Conservation (phyloP, 2,888 invertebrate genomes). For the Drosophila pseudotakahashii region DNA sequence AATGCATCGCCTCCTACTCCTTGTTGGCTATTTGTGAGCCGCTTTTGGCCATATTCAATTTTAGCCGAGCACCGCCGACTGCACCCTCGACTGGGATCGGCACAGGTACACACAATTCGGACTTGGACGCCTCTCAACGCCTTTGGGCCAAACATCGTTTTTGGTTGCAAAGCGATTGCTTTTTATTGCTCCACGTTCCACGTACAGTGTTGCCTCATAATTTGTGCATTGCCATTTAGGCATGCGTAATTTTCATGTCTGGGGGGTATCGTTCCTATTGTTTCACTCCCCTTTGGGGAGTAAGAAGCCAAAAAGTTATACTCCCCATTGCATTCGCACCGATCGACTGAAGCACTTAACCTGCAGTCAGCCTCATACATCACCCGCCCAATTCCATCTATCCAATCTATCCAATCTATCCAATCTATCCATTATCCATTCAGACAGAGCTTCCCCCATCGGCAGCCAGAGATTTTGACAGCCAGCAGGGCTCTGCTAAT, state of each 20-base stretch:
- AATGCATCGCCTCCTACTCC: conserved; percentile 19
- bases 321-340: conserved; percentile 6
- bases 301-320: neutral
- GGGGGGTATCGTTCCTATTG: conserved; percentile 25
- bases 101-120: conserved; percentile 49
- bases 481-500: conserved; percentile 50
- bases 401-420: conserved; percentile 42
- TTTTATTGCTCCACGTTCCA: conserved; percentile 60
- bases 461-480: conserved; percentile 58
- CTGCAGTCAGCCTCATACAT: conserved; percentile 35
- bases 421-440: conserved; percentile 38
- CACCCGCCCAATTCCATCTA: conserved; percentile 33
- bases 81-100: conserved; percentile 24
- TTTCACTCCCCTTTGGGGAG: neutral
- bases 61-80: conserved; percentile 29
- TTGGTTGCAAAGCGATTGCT: conserved; percentile 72
- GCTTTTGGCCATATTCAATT: conserved; percentile 78
- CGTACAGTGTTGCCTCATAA: conserved; percentile 54
- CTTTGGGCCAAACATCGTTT: conserved; percentile 58
- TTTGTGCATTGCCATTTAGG: conserved; percentile 62
- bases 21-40: conserved; percentile 46
- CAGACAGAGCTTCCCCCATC: conserved; percentile 13
- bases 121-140: conserved; percentile 45
- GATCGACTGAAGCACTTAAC: conserved; percentile 45
- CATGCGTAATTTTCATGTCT: conserved; percentile 73